Base-by-base conservation (phyloP, 2,888 invertebrate species). In the Phalera bucephala region DNA sequence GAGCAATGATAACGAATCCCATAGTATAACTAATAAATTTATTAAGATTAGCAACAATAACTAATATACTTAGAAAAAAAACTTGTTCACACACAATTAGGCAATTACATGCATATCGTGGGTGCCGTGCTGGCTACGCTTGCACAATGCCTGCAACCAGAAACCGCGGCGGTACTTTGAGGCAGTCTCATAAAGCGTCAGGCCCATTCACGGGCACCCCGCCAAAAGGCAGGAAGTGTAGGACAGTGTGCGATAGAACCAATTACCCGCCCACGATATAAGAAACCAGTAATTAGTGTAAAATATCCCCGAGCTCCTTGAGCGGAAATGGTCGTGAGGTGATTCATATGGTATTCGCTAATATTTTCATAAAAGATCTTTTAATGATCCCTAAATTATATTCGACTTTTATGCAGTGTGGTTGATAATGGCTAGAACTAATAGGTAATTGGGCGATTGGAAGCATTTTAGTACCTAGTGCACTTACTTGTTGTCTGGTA, bases 231-330 rank as follows among this genome's bases (percentile, higher is more conserved):
- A 86, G 89, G 88, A 88, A 88, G 86, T 81, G 72, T 70, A 78
- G 80, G 79, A 85, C 80, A 81, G 71, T 74, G 74, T 68, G 68
- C 78, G 78, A 86, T 84, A 77, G 72, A 78, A 74, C 85, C 83
- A 87, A 88, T 86, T 83, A 80, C 79, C 78, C 89, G 86, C 89
- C 88, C 80, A 79, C 81, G 89, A 72, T 63, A 89, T 75, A 59
- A 64, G 86, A 88, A 86, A 85, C 88, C 87, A 52, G 81, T 74
- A 88, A 89, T 88, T 89, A 88, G 77, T 77, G 87, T 81, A 81
- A 83, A 77, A 74, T 80, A 87, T 80, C 71, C 47, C 69, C n/a
- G 67, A 68, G 64, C 46, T 55, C 38, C 47, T 44, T 62, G 65
- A 73, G 60, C 83, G 85, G 86, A 87, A 83, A 72, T 68, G 67